phyloP scores from a whole-genome alignment of 1,140 invertebrate genomes.

The Drosophila mojavensis region DNA sequence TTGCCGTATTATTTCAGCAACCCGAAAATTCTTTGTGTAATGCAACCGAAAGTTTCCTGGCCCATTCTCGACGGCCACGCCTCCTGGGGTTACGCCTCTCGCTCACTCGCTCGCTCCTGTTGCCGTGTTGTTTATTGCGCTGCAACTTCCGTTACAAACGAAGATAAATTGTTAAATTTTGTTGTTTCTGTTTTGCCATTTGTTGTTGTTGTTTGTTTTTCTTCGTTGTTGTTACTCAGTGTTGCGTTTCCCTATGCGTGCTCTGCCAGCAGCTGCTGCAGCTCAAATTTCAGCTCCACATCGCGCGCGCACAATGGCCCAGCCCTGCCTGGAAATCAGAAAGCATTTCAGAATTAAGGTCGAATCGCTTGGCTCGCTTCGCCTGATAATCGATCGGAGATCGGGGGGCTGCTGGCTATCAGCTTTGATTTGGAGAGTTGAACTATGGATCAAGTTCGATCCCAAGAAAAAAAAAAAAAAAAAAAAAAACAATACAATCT shows the following conservation, averaged over 20 bases:
- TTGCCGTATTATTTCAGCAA: slow-evolving; percentile 53
- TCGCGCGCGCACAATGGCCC: slow-evolving; percentile 24
- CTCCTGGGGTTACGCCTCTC: slow-evolving; percentile 18
- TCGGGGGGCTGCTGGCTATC: slow-evolving; percentile 5
- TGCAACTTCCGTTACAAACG: slow-evolving; percentile 77
- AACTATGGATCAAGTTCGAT: slow-evolving; percentile 17
- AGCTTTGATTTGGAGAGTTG: slow-evolving; percentile 3
- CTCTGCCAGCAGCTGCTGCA: slow-evolving; percentile 38
- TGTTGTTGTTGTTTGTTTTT: slow-evolving; percentile 20
- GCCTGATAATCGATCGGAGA: slow-evolving; percentile 8
- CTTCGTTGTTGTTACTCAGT: slow-evolving; percentile 19
- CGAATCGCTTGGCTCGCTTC: background rate
- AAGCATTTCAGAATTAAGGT: slow-evolving; percentile 6
- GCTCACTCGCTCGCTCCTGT: background rate
- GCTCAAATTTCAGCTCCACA: slow-evolving; percentile 30
- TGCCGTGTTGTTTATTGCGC: slow-evolving; percentile 71
- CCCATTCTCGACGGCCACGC: slow-evolving; percentile 11
- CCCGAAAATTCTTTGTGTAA: slow-evolving; percentile 53
- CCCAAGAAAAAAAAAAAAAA: background rate
- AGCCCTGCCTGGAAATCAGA: background rate
- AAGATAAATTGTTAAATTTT: slow-evolving; percentile 72
- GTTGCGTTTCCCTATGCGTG: slow-evolving; percentile 37
- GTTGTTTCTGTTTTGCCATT: slow-evolving; percentile 6
- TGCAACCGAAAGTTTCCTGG: slow-evolving; percentile 45
- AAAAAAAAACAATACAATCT: background rate